Evolutionary conservation across 2,888 invertebrate genomes (phyloP).

Genomic region (Zhengitettix transpicula): DNA sequence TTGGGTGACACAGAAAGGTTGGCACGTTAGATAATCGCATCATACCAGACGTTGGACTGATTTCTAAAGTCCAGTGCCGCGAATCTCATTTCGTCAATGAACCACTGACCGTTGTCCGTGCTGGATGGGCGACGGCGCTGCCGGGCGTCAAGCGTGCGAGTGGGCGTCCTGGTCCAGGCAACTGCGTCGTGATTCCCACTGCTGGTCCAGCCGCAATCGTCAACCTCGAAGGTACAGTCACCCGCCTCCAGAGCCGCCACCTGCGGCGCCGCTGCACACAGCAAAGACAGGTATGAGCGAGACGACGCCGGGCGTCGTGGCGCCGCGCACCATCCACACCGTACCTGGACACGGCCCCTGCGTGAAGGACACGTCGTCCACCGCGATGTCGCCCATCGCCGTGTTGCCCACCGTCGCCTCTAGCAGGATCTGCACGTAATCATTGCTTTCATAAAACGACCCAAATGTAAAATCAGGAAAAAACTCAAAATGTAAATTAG

Average conservation of each 20-base stretch:
- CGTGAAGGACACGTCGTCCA: constrained; percentile 26
- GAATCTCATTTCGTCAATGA: too few species aligned
- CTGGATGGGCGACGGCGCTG: constrained; percentile 18
- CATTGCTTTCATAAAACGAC: neutral
- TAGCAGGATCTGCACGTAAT: constrained; percentile 21
- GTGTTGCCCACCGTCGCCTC: constrained; percentile 25
- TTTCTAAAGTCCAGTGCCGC: too few species aligned
- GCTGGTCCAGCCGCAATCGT: constrained; percentile 7
- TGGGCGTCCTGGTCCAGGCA: constrained; percentile 22
- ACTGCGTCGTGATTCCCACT: constrained; percentile 19
- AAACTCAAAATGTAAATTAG: neutral
- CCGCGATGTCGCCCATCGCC: constrained; percentile 25
- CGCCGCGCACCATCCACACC: neutral
- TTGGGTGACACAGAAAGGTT: too few species aligned
- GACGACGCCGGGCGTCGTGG: too few species aligned
- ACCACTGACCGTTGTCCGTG: too few species aligned
- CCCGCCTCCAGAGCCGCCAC: constrained; percentile 19
- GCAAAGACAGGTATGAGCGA: neutral
- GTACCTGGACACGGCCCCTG: constrained; percentile 25
- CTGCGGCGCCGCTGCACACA: constrained; percentile 20
- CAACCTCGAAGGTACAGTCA: constrained; percentile 26
- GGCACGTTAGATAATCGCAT: too few species aligned
- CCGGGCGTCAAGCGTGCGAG: constrained; percentile 16
- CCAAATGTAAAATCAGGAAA: too few species aligned
- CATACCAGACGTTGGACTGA: too few species aligned